Base-by-base conservation (phyloP, 2,113 vertebrate genomes). In the Hippopotamus amphibius region DNA sequence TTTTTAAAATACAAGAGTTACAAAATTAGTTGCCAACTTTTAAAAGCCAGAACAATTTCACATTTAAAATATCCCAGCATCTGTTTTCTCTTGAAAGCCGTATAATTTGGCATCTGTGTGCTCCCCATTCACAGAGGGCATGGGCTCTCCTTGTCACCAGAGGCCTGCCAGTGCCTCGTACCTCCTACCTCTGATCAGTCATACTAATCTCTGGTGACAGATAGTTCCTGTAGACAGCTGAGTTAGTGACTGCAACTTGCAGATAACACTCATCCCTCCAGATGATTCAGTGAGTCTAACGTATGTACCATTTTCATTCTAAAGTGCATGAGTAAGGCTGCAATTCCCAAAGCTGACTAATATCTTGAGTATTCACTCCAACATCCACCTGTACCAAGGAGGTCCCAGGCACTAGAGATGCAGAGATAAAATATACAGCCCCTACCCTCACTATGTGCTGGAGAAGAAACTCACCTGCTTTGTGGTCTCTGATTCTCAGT, bases 321-420 rank as follows among this genome's bases (percentile, higher is more conserved):
- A 6, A 43, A 71, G 7, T 12, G 0, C 17, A 3, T 1, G 4
- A 19, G 17, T 33, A 24, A 41, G 10, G 15, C 3, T 7, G 22
- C 21, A 3, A 0, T 46, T 74, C n/a, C 65, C 13, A 53, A 30
- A 74, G 33, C 13, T 68, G 48, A 57, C 41, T 30, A 8, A 59
- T 6, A 28, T 12, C 14, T 65, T 37, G 48, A n/a, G 41, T 26
- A 33, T 53, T 48, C 41, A 28, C 61, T 69, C 37, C 15, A 30
- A 46, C 0, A 17, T 1, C 41, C 86, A 46, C 6, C 6, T 19
- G 5, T 43, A 12, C 9, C 14, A 12, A 72, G 6, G 17, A n/a
- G 28, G 28, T 46, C 65, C 57, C 74, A 37, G 65, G 37, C 15
- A 5, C 37, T 21, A 24, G 71, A 30, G 17, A 5, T 8, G 4